Base-by-base conservation (phyloP, 2,888 invertebrate species). In the Macrosoma leucophasiata region DNA sequence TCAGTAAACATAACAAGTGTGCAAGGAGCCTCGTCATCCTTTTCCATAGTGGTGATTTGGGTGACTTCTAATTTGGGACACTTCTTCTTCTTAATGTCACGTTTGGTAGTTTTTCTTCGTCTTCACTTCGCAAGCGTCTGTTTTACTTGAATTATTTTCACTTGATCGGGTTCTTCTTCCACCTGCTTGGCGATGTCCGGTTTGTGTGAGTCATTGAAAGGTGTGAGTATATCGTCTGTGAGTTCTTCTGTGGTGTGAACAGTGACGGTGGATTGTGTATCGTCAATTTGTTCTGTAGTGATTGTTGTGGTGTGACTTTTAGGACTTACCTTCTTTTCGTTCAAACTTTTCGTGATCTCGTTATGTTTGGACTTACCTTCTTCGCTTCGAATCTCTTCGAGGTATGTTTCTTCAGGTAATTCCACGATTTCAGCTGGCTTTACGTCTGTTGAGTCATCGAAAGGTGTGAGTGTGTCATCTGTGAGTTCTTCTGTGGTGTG, bases 331-430 rank as follows among this genome's bases (percentile, higher is more conserved):
- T 36, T 66, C 13, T 33, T 37, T 7, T 24, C n/a, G n/a, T n/a
- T n/a, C n/a, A n/a, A n/a, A n/a, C n/a, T n/a, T n/a, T n/a, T n/a
- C n/a, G n/a, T n/a, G n/a, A n/a, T n/a, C 44, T 68, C 79, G 32
- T 28, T 54, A 21, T 62, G 24, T 62, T 55, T 52, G 25, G 51
- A 47, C 62, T 58, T 62, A 47, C 65, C 51, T 39, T 69, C 54
- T 7, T 60, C 48, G 1, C 50, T 43, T 2, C 29, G 2, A 10
- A 35, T 17, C 30, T 52, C 42, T 29, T 55, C 42, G 0, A 48
- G 13, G 0, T 36, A 56, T 18, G 46, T 44, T 13, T 68, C 48
- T 39, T 54, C 41, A 0, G 67, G 41, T 44, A 39, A 14, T 9
- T 43, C 39, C 19, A 46, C 29, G 23, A 43, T 44, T 29, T 41